A percentile compares a stretch with the other conserved stretches of the same genome.
Evolutionary conservation across 2,888 invertebrate genomes (phyloP).

Genomic region (Melinaea menophilus): DNA sequence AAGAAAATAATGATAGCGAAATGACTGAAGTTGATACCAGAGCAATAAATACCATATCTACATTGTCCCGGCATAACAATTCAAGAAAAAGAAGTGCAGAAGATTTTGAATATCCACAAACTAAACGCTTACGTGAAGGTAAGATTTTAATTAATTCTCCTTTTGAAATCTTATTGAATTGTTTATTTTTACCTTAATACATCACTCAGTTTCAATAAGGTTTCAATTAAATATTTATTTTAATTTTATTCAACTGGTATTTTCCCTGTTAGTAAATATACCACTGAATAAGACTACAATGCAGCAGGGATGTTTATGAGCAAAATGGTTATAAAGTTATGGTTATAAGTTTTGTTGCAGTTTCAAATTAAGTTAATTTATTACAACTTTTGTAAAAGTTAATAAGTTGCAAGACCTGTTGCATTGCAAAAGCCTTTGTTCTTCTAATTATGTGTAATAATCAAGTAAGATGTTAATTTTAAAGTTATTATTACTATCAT

Average conservation of each 20-base stretch:
- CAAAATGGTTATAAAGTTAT: conserved; percentile 13
- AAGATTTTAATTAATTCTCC: conserved; percentile 42
- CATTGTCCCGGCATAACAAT: conserved; percentile 41
- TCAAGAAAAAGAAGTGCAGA: conserved; percentile 67
- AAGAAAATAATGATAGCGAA: conserved; percentile 50
- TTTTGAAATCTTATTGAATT: conserved; percentile 51
- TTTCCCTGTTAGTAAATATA: background rate
- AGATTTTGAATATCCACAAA: conserved; percentile 53
- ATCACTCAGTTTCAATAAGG: conserved; percentile 42
- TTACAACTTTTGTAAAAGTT: background rate
- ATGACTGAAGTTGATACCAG: conserved; percentile 53
- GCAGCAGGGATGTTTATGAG: conserved; percentile 36
- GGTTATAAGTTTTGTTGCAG: conserved; percentile 57
- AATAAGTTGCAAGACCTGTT: conserved; percentile 21
- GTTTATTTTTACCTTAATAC: conserved; percentile 17
- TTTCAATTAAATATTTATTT: conserved; percentile 33
- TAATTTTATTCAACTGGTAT: conserved; percentile 7
- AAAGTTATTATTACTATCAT: too few species aligned
- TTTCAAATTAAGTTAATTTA: conserved; percentile 43
- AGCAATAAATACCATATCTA: conserved; percentile 33
- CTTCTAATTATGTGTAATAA: background rate
- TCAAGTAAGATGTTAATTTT: background rate
- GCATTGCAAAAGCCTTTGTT: conserved; percentile 19
- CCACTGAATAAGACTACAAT: conserved; percentile 31
- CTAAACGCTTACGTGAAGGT: conserved; percentile 70